Evolutionary conservation across 2,888 invertebrate species (phyloP), one percentile per base, ranked within the genome.

Genomic region (Cheilosia urbana): DNA sequence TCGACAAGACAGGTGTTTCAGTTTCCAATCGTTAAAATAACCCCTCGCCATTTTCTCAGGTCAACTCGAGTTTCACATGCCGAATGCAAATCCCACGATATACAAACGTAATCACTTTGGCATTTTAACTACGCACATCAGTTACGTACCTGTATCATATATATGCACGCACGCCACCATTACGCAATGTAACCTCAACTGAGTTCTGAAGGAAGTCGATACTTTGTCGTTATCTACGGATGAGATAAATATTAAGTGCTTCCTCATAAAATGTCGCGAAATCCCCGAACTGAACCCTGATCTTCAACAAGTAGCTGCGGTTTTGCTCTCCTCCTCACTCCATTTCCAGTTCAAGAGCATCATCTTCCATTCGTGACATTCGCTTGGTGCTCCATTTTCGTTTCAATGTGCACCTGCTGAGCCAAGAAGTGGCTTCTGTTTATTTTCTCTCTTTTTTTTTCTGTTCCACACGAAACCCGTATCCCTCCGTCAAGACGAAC

Each of bases 161-260:
- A 2, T 30, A 7, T 7, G 30, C 2, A 30, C 30, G 30, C 30
- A 30, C 30, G 30, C 30, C 30, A 30, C 37, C 45, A 45, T 45
- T 17, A 45, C 45, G 7, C 9, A 45, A 45, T 45, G 45, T 17
- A 45, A 6, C 45, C 6, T 45, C 45, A 45, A 45, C 45, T 7
- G n/a, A 5, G n/a, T 45, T 6, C 2, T 17, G 24, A 42, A 15
- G n/a, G 66, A 51, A 49, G 51, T 51, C 27, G 19, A 40, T 65
- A 58, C 47, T 51, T 76, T 66, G 47, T 66, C 30, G 27, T 17
- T 47, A 27, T 34, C 58, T 37, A 42, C 37, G 37, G 68, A 60
- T 37, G 63, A 62, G 58, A 79, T 79, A 65, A 66, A 69, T 60
- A 40, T 79, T 72, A 51, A 71, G 55, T 79, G 72, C 79, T 79